Evolutionary conservation across 2,113 vertebrate species (phyloP).

Genomic region (Halcyon senegalensis): DNA sequence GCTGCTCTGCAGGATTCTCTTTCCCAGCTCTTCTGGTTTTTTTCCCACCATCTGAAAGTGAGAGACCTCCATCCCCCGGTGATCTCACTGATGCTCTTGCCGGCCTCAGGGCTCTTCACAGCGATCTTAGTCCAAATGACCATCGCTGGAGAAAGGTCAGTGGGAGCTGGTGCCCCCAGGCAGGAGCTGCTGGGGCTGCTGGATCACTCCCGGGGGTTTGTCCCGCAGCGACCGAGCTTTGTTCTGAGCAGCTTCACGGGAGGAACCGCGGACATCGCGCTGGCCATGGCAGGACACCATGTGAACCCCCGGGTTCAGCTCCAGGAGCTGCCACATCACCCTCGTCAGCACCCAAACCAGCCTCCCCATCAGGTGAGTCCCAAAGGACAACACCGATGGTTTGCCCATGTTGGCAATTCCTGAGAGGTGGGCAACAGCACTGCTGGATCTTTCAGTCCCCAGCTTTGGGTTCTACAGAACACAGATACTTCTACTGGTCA

Average conservation of each 20-base stretch:
- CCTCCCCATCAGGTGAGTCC: slow-evolving; percentile 53
- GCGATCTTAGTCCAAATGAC: neutral
- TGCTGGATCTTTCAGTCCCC: too few species aligned
- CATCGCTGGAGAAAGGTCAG: slow-evolving; percentile 64
- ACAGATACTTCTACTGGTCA: neutral
- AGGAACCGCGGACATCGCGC: neutral
- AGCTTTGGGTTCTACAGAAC: neutral
- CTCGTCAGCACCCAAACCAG: slow-evolving; percentile 9
- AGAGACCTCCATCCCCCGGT: neutral
- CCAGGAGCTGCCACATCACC: neutral
- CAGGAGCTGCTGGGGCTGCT: neutral
- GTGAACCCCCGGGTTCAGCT: neutral
- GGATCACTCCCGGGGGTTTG: rapidly evolving
- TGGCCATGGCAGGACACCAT: neutral
- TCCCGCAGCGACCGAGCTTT: neutral
- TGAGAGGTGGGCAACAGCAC: neutral
- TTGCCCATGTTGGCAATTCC: rapidly evolving
- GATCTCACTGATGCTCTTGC: neutral
- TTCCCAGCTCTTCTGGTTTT: neutral
- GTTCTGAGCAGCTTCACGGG: slow-evolving; percentile 51
- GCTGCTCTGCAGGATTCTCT: rapidly evolving
- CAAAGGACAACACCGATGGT: rapidly evolving
- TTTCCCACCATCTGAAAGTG: slow-evolving; percentile 38
- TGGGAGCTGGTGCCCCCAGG: rapidly evolving
- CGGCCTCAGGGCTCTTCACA: neutral